These are phyloP conservation scores for Drosophila monieri DNA, from an alignment of 2,888 invertebrate species.

Conservation along the genomic window DNA sequence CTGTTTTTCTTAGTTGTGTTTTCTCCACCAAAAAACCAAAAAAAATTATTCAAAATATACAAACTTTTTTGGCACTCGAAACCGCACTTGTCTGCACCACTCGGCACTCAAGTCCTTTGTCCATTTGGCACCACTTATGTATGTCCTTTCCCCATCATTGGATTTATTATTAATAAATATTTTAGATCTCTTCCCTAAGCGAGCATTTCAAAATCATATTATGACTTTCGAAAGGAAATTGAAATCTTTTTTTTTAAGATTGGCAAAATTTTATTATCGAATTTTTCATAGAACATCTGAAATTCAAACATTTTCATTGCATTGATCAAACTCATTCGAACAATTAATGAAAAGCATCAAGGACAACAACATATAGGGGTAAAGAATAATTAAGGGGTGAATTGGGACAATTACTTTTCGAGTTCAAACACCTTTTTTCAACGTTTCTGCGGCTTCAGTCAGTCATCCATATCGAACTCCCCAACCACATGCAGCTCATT, in stretches of 20 bases:
- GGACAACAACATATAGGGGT: constrained; percentile 33
- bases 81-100: constrained; percentile 21
- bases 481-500: constrained; percentile 7
- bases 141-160: constrained; percentile 15
- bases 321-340: constrained; percentile 16
- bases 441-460: constrained; percentile 15
- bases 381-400: constrained; percentile 9
- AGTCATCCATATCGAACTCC: neutral
- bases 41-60: neutral
- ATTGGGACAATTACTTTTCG: neutral
- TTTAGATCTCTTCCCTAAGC: constrained; percentile 13
- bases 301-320: constrained; percentile 52
- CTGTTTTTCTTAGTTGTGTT: constrained; percentile 31
- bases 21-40: constrained; percentile 2
- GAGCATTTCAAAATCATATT: constrained; percentile 22
- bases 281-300: constrained; percentile 28
- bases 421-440: constrained; percentile 11
- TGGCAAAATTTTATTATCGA: constrained; percentile 43
- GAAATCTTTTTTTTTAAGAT: constrained; percentile 26
- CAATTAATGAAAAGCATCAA: constrained; percentile 4
- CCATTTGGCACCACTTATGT: constrained; percentile 2
- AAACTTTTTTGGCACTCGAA: constrained; percentile 14
- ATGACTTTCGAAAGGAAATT: constrained; percentile 11
- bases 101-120: constrained; percentile 17
- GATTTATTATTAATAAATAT: neutral